Evolutionary conservation across 2,797 vertebrate species (phyloP).

Genomic region (Danio tinwini): DNA sequence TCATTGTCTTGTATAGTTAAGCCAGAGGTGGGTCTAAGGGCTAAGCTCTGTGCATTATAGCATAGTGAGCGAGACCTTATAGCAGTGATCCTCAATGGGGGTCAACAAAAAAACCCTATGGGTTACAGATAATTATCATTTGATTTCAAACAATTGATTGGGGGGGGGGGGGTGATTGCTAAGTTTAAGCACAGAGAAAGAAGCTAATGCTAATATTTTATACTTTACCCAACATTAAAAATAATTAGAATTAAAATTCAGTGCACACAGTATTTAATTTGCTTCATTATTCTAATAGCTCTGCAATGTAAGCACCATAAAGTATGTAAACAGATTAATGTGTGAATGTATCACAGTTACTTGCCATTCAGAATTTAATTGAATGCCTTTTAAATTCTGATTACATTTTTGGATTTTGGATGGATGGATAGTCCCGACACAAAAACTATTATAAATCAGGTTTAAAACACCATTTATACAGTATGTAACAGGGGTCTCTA

Average conservation of each 20-base stretch:
- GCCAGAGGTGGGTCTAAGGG: constrained; percentile 2
- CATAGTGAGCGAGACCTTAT: constrained; percentile 13
- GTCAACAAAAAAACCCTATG: background rate
- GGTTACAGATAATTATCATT: background rate
- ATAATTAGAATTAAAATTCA: background rate
- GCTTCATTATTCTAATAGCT: background rate
- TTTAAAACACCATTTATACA: background rate
- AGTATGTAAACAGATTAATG: background rate
- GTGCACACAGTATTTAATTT: background rate
- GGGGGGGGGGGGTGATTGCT: background rate
- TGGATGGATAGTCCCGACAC: background rate
- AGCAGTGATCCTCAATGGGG: background rate
- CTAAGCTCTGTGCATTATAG: background rate
- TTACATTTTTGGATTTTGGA: background rate
- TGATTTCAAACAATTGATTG: background rate
- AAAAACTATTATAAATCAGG: background rate
- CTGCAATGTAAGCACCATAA: background rate
- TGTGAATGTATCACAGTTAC: background rate
- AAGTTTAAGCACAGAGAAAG: background rate
- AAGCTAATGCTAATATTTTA: background rate
- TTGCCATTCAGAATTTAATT: background rate
- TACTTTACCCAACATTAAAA: background rate
- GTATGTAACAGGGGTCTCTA: background rate
- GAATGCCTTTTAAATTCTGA: background rate
- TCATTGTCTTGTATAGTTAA: constrained; percentile 31